Conservation (phyloP, 2,113 vertebrate genomes). For the Nanorana parkeri region DNA sequence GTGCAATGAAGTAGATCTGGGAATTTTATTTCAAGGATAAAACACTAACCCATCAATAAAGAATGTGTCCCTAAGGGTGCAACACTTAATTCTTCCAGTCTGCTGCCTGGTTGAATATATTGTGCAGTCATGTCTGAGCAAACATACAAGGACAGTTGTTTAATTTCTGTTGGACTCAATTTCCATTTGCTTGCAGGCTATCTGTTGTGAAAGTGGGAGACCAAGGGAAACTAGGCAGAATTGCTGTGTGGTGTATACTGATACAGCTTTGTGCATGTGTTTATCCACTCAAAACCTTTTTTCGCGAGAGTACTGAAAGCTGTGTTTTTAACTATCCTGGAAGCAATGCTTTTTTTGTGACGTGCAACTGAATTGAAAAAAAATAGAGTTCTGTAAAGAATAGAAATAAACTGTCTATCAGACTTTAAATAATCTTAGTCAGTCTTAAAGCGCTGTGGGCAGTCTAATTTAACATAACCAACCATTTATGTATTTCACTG, state of each 20-base stretch:
- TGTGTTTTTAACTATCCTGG: background rate
- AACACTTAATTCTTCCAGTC: constrained; percentile 27
- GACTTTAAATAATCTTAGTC: background rate
- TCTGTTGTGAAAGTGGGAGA: background rate
- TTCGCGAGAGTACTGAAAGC: background rate
- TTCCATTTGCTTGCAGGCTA: constrained; percentile 37
- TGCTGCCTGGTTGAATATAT: constrained; percentile 28
- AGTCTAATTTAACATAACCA: constrained; percentile 12
- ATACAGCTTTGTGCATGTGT: background rate
- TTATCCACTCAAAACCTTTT: background rate
- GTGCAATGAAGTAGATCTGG: background rate
- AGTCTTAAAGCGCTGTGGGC: background rate
- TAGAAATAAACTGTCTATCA: background rate
- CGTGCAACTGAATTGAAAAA: background rate
- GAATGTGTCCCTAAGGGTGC: constrained; percentile 8
- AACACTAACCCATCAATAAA: constrained; percentile 8
- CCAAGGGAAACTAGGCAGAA: constrained; percentile 7
- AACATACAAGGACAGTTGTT: constrained; percentile 30
- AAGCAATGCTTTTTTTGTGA: background rate
- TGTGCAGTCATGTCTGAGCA: constrained; percentile 35
- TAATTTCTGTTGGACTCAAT: constrained; percentile 21
- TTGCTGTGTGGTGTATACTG: constrained; percentile 7
- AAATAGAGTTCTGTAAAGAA: background rate
- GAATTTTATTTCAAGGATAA: constrained; percentile 31
- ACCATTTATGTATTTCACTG: background rate